A percentile compares a stretch with the other conserved stretches of the same genome.
phyloP scores from a whole-genome alignment of 2,797 vertebrate genomes.

The Semaprochilodus insignis region DNA sequence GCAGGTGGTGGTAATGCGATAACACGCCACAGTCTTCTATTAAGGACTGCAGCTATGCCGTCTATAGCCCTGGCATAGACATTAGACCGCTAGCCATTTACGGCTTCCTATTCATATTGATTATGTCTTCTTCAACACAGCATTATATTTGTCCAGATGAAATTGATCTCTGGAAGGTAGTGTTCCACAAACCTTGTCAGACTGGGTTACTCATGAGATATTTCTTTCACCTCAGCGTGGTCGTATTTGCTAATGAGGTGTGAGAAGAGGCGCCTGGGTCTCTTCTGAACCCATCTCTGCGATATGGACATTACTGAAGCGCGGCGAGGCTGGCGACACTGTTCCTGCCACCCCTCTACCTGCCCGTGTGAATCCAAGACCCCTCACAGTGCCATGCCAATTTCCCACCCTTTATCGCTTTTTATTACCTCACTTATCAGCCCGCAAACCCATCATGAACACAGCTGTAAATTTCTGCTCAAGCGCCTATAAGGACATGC shows the following conservation, averaged over 20 bases:
- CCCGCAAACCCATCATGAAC: constrained; percentile 34
- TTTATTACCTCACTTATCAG: constrained; percentile 69
- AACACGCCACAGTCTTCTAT: neutral
- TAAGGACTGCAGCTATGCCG: neutral
- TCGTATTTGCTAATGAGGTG: constrained; percentile 56
- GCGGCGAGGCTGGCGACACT: constrained; percentile 70
- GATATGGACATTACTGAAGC: constrained; percentile 29
- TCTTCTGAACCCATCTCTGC: constrained; percentile 46
- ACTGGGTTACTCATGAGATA: neutral
- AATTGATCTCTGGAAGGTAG: neutral
- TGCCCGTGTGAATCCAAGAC: constrained; percentile 59
- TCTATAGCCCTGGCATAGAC: too few species aligned
- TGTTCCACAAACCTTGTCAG: neutral
- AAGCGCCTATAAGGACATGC: constrained; percentile 12
- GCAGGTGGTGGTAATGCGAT: neutral
- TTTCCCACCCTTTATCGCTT: constrained; percentile 61
- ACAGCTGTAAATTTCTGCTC: constrained; percentile 53
- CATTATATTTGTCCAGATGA: neutral
- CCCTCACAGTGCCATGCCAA: constrained; percentile 28
- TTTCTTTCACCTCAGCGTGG: constrained; percentile 25
- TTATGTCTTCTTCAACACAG: too few species aligned
- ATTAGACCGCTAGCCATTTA: too few species aligned
- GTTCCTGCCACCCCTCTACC: constrained; percentile 65
- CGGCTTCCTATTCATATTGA: too few species aligned
- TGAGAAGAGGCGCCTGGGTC: constrained; percentile 34